phyloP scores from a whole-genome alignment of 2,113 vertebrate species.

The Artemisiospiza belli region DNA sequence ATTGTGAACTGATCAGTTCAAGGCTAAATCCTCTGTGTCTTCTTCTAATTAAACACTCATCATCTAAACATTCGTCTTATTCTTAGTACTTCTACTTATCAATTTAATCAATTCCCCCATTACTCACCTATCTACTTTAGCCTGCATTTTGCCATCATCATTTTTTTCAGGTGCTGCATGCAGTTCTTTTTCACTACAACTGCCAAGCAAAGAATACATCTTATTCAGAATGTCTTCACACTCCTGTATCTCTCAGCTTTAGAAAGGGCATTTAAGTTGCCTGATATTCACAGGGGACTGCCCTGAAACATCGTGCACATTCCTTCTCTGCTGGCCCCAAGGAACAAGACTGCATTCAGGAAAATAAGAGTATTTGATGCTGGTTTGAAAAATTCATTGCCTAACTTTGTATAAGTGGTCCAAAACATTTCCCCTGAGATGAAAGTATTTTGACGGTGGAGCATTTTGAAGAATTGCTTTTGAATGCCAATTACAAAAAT shows the following conservation, averaged over 20 bases:
- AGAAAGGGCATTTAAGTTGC: conserved; percentile 7
- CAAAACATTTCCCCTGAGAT: not conserved
- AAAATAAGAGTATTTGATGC: conserved; percentile 34
- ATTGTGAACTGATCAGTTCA: conserved; percentile 18
- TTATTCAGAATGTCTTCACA: not conserved
- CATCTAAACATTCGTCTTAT: not conserved
- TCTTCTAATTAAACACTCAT: conserved; percentile 29
- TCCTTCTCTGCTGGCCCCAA: not conserved
- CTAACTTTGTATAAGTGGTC: conserved; percentile 35
- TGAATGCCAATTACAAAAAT: not conserved
- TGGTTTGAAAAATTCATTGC: conserved; percentile 53
- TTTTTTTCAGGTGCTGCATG: not conserved
- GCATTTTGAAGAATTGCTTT: conserved; percentile 36
- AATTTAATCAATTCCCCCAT: conserved; percentile 9
- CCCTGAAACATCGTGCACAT: not conserved
- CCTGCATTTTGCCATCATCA: not conserved
- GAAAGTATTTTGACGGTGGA: conserved; percentile 26
- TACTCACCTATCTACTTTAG: conserved; percentile 12
- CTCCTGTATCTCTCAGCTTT: not conserved
- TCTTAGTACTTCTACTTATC: not conserved
- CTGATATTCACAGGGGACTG: not conserved
- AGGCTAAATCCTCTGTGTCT: not conserved
- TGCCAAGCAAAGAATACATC: not conserved
- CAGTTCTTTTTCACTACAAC: not conserved
- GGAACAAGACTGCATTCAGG: not conserved